Evolutionary conservation across 2,888 invertebrate genomes (phyloP).

Genomic region (Sinotaia quadrata): DNA sequence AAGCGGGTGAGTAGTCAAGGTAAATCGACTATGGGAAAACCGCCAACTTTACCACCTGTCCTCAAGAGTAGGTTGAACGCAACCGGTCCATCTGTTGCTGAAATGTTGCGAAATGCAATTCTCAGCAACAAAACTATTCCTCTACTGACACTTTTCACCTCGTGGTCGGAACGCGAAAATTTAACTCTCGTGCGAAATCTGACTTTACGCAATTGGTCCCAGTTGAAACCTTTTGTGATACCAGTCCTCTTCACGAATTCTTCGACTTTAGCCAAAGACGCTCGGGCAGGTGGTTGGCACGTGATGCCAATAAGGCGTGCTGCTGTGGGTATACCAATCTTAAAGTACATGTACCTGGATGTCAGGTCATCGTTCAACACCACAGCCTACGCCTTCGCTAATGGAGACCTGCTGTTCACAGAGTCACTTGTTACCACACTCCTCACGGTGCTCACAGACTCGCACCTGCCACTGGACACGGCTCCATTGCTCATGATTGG

Average conservation of each 20-base stretch:
- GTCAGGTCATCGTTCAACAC: slow-evolving; percentile 48
- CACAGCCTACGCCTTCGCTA: slow-evolving; percentile 56
- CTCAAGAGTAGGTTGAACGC: too few relatives aligned
- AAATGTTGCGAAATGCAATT: background rate
- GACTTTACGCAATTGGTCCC: slow-evolving; percentile 53
- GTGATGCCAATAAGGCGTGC: slow-evolving; percentile 43
- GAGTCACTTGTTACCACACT: slow-evolving; percentile 46
- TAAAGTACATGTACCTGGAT: slow-evolving; percentile 60
- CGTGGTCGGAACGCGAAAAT: slow-evolving; percentile 49
- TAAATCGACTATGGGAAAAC: too few relatives aligned
- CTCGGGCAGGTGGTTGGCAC: slow-evolving; percentile 46
- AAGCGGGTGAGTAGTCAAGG: too few relatives aligned
- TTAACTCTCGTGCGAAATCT: slow-evolving; percentile 51
- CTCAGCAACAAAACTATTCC: slow-evolving; percentile 16
- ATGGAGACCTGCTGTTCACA: slow-evolving; percentile 62
- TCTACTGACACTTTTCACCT: slow-evolving; percentile 53
- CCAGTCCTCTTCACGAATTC: slow-evolving; percentile 54
- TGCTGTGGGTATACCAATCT: slow-evolving; percentile 51
- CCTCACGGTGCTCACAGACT: slow-evolving; percentile 28
- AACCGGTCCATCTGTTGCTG: too few relatives aligned
- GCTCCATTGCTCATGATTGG: slow-evolving; percentile 42
- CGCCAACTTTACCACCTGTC: too few relatives aligned
- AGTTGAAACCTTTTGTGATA: slow-evolving; percentile 46
- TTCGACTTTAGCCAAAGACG: slow-evolving; percentile 26
- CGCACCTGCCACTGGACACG: slow-evolving; percentile 13